phyloP scores from a whole-genome alignment of 2,888 invertebrate species.

The Troides oblongomaculatus region DNA sequence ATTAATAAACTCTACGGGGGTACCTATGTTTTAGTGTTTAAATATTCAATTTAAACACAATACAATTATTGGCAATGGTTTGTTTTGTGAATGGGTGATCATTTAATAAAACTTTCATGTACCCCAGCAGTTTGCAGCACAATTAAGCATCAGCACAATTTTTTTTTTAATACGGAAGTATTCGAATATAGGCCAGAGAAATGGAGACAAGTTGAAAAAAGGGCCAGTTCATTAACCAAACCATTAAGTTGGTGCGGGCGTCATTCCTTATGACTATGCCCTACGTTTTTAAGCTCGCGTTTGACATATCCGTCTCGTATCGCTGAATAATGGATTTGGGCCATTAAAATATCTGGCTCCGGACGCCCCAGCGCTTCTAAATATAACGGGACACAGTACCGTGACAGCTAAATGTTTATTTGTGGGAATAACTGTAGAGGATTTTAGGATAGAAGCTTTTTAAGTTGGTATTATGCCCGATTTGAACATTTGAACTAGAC shows the following conservation, averaged over 20 bases:
- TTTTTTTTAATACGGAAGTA: constrained; percentile 9
- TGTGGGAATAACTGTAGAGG: constrained; percentile 56
- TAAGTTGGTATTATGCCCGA: constrained; percentile 34
- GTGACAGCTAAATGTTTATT: constrained; percentile 66
- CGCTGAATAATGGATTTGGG: constrained; percentile 62
- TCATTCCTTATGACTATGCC: constrained; percentile 52
- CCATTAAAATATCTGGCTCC: constrained; percentile 63
- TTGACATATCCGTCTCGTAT: constrained; percentile 65
- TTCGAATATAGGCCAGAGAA: constrained; percentile 38
- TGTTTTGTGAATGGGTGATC: no score
- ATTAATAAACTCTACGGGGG: no score
- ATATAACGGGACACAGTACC: constrained; percentile 53
- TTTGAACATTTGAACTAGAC: constrained; percentile 26
- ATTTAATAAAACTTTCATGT: no score
- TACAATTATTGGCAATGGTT: no score
- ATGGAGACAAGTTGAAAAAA: constrained; percentile 38
- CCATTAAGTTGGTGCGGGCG: constrained; percentile 50
- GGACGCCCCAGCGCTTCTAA: constrained; percentile 61
- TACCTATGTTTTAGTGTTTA: no score
- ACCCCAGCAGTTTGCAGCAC: no score
- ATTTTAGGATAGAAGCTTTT: constrained; percentile 44
- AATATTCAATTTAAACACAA: no score
- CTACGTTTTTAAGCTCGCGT: constrained; percentile 49
- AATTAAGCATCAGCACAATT: no score
- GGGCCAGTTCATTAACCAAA: constrained; percentile 54